Evolutionary conservation across 2,888 invertebrate species (phyloP), one percentile per base, ranked within the genome.

Genomic region (Diarsia dahlii): DNA sequence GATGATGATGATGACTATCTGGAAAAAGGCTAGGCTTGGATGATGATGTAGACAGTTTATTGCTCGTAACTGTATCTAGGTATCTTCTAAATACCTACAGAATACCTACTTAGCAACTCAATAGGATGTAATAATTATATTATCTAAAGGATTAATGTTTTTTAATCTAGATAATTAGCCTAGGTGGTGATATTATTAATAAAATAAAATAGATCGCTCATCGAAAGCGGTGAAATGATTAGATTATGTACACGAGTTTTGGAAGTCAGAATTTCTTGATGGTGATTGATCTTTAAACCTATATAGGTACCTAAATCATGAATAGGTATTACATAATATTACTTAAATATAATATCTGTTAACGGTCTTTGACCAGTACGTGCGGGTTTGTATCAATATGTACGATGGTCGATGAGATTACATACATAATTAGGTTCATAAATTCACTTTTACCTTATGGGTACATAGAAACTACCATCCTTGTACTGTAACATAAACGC

Each of bases 51-150:
- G n/a, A n/a, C n/a, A n/a, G n/a, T n/a, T n/a, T n/a, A n/a, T n/a
- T n/a, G n/a, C n/a, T n/a, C n/a, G n/a, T n/a, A n/a, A n/a, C n/a
- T n/a, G n/a, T n/a, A n/a, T n/a, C n/a, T n/a, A n/a, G n/a, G n/a
- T n/a, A n/a, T n/a, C n/a, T n/a, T n/a, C n/a, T n/a, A n/a, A n/a
- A n/a, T n/a, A n/a, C n/a, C n/a, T n/a, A n/a, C n/a, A n/a, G n/a
- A n/a, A n/a, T n/a, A n/a, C n/a, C n/a, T n/a, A n/a, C n/a, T 60
- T 28, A 60, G 71, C 23, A 71, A 80, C 79, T 18, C 12, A 83
- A 80, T 67, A 71, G 81, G 66, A 82, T 67, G 65, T 66, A 66
- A 62, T 5, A 62, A 76, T 76, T 20, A 56, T 77, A 80, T 48
- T 18, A 60, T 82, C 77, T 56, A 1, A 56, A 13, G 62, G 45